Conservation (phyloP, 2,797 vertebrate genomes). For the Streptopelia turtur region DNA sequence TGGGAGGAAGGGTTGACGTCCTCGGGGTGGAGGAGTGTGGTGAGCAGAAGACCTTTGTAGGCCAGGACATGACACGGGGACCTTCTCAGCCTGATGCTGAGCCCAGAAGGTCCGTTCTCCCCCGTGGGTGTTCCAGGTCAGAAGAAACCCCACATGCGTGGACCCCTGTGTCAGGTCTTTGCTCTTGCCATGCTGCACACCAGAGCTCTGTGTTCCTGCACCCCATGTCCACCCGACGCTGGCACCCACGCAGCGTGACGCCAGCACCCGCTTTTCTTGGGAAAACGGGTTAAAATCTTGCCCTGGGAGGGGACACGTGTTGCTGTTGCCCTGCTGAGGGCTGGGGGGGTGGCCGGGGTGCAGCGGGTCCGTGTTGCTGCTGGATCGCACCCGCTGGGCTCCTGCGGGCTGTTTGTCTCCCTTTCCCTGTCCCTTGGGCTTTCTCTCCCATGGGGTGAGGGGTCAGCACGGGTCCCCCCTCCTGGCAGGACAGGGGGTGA, state of each 20-base stretch:
- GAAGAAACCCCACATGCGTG: fast-evolving
- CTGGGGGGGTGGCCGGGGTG: background rate
- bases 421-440: background rate
- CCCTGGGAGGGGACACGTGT: too few species aligned
- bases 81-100: background rate
- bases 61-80: background rate
- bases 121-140: too few species aligned
- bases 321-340: background rate
- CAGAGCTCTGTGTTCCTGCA: background rate
- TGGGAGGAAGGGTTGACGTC: background rate
- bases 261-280: background rate
- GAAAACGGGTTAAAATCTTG: background rate
- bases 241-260: too few species aligned
- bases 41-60: background rate
- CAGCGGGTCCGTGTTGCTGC: too few species aligned
- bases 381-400: fast-evolving
- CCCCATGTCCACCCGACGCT: too few species aligned
- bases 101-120: background rate
- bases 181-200: fast-evolving
- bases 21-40: fast-evolving
- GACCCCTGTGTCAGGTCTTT: background rate
- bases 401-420: background rate
- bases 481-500: fast-evolving
- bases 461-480: background rate
- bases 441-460: background rate